These are phyloP conservation scores for Ceratoteleas bidentatus DNA, from an alignment of 1,140 invertebrate species.

Conservation along the genomic window DNA sequence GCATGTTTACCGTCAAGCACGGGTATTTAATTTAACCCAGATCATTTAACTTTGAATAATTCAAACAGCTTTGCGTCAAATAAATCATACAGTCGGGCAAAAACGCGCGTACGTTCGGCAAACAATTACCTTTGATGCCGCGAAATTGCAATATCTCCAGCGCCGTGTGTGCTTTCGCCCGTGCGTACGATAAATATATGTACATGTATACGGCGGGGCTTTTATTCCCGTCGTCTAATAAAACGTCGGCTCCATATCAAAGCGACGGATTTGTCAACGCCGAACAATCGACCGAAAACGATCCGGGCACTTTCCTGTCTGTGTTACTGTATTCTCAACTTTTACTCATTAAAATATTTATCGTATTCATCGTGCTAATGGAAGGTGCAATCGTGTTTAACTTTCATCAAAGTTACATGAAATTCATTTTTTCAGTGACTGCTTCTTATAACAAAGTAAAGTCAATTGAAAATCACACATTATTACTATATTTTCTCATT, in stretches of 20 bases:
- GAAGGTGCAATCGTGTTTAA: too few relatives aligned
- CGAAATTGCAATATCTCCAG: slow-evolving; percentile 1
- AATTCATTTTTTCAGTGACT: too few relatives aligned
- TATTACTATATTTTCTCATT: too few relatives aligned
- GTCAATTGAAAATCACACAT: too few relatives aligned
- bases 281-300: too few relatives aligned
- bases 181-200: not conserved
- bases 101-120: not conserved
- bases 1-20: not conserved
- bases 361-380: too few relatives aligned
- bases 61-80: slow-evolving; percentile 1
- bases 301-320: too few relatives aligned
- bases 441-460: too few relatives aligned
- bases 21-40: not conserved
- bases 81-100: slow-evolving; percentile 5
- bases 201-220: slow-evolving; percentile 6
- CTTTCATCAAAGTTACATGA: too few relatives aligned
- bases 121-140: slow-evolving; percentile 5
- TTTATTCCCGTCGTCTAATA: slow-evolving; percentile 17
- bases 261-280: too few relatives aligned
- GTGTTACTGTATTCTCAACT: too few relatives aligned
- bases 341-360: too few relatives aligned
- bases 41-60: not conserved
- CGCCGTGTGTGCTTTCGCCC: not conserved
- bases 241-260: slow-evolving; percentile 23